A percentile compares a stretch with the other conserved stretches of the same genome.
Evolutionary conservation across 2,888 invertebrate genomes (phyloP).

Genomic region (Drosophila peninsularis): DNA sequence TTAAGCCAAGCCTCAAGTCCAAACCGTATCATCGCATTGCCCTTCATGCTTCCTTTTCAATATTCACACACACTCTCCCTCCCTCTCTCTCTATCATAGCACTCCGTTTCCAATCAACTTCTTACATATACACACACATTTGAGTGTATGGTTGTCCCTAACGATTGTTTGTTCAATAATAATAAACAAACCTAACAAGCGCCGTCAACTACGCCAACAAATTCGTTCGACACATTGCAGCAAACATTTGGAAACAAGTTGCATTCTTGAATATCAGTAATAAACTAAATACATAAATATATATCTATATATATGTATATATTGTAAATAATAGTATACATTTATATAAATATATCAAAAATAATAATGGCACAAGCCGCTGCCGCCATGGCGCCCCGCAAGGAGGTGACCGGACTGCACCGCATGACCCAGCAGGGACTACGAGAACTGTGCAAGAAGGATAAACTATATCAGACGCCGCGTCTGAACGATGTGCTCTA

Average conservation of each 20-base stretch:
- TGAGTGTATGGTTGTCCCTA: constrained; percentile 46
- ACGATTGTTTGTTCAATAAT: constrained; percentile 68
- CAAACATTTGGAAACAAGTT: constrained; percentile 19
- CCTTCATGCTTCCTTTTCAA: background rate
- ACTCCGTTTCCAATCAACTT: background rate
- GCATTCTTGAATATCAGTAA: background rate
- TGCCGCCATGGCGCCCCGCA: constrained; percentile 32
- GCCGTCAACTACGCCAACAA: constrained; percentile 17
- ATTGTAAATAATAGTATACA: background rate
- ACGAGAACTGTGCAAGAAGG: constrained; percentile 92
- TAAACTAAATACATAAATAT: constrained; percentile 13
- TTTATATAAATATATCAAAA: background rate
- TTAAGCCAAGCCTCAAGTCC: background rate
- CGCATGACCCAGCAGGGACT: constrained; percentile 94
- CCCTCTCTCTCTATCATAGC: constrained; percentile 1
- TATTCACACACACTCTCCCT: no score
- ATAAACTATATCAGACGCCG: constrained; percentile 94
- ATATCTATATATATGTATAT: background rate
- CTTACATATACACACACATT: background rate
- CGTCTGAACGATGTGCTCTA: constrained; percentile 96
- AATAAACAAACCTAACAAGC: constrained; percentile 44
- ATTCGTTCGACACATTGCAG: constrained; percentile 15
- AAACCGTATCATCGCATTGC: background rate
- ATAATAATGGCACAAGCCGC: constrained; percentile 37
- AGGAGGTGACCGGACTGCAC: constrained; percentile 78